Base-by-base conservation (phyloP, 1,140 invertebrate genomes). In the Drosophila bipectinata region DNA sequence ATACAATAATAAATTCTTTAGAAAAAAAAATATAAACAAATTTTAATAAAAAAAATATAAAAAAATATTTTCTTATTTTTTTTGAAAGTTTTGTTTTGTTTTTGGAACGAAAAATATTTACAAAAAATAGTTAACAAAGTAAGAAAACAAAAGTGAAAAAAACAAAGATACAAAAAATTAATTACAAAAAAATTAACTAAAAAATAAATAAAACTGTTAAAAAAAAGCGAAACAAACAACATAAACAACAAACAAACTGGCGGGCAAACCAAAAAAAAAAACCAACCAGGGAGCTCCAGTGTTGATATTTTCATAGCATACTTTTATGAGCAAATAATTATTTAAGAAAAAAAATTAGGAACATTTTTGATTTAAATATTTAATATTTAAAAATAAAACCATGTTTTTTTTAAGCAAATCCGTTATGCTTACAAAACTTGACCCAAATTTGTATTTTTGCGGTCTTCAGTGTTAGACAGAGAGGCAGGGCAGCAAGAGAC, bases 391-490 rank as follows among this genome's bases (percentile, higher is more conserved):
- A 57, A 41, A 45, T 34, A 12, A 14, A 30, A 18, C 18, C 1
- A 1, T 18, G 18, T 18, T 32, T 15, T 44, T 32, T 41, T 21
- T 37, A 41, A 32, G 62, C 3, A 63, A 60, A 64, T 62, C 57
- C 57, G 76, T 77, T 73, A 63, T 72, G 78, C 74, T 80, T 62
- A 77, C 71, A 88, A 81, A 82, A 85, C 82, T 85, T 85, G 82
- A 85, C 82, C 82, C 82, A 87, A 85, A 85, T 85, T 87, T 76
- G 82, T 64, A 75, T 76, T 68, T 37, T 78, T 87, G 79, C 75
- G 80, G 80, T 84, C 81, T 81, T 44, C n/a, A 44, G 41, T 14
- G 66, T 76, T 56, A 61, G 56, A 45, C 41, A 48, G 44, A 32
- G 28, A 34, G 9, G 34, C 21, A 21, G 21, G 21, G 21, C 2